Percentiles rank a stretch among this genome's conserved stretches.
Evolutionary conservation across 2,797 vertebrate species (phyloP).

Genomic region (Hydrocynus forskahlii): DNA sequence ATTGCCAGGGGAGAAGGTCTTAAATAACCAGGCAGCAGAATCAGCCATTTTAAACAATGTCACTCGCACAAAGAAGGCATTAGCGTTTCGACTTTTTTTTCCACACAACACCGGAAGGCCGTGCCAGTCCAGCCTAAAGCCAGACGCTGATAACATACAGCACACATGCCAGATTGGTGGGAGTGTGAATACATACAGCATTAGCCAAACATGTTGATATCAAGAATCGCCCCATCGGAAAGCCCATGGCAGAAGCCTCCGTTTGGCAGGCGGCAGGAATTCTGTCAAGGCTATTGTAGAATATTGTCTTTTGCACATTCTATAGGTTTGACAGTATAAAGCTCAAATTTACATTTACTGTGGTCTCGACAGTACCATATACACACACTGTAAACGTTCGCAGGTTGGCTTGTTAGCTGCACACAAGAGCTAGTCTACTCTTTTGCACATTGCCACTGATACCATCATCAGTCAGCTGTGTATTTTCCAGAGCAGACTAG

Average conservation of each 20-base stretch:
- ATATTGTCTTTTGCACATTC: not conserved
- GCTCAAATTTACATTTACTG: constrained; percentile 2
- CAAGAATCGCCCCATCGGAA: not conserved
- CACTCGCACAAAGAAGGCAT: constrained; percentile 69
- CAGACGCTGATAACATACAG: constrained; percentile 1
- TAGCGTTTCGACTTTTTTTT: constrained; percentile 66
- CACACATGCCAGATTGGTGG: not conserved
- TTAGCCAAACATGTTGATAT: not conserved
- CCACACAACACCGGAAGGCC: constrained; percentile 22
- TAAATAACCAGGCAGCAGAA: constrained; percentile 61
- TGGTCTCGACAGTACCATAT: not conserved
- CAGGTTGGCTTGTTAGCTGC: constrained; percentile 14
- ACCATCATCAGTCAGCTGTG: constrained; percentile 55
- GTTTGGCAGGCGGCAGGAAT: not conserved
- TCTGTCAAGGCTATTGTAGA: not conserved
- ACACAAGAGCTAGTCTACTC: constrained; percentile 28
- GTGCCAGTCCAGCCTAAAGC: not conserved
- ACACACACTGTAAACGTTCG: not conserved
- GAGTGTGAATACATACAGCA: not conserved
- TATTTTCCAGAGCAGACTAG: constrained; percentile 51
- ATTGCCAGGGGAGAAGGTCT: constrained; percentile 64
- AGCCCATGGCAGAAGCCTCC: not conserved
- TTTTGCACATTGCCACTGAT: constrained; percentile 41
- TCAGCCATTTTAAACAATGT: constrained; percentile 69
- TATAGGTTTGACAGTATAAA: not conserved